phyloP scores from a whole-genome alignment of 2,797 vertebrate species.

The Pipistrellus pipistrellus region DNA sequence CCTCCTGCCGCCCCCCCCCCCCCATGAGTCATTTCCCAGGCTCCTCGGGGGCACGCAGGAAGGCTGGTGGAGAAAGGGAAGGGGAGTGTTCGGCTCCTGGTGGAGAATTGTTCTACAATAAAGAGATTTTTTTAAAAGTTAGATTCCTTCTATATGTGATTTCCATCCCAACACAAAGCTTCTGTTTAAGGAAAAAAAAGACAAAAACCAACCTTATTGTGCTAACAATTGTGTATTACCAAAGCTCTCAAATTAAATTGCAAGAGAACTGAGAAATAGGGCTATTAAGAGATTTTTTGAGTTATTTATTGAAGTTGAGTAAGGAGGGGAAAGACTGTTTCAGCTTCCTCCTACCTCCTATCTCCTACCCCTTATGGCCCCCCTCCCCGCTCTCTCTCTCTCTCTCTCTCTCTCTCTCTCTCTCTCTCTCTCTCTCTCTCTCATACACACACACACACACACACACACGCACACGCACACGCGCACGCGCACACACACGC shows the following conservation, averaged over 20 bases:
- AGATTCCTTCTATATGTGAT: constrained; percentile 52
- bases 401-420: too few relatives aligned
- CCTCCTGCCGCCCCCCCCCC: not conserved
- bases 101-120: constrained; percentile 59
- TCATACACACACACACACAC: not conserved
- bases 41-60: not conserved
- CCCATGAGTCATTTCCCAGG: constrained; percentile 36
- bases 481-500: too few relatives aligned
- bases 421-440: too few relatives aligned
- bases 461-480: too few relatives aligned
- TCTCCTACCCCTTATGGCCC: too few relatives aligned
- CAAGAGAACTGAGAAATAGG: constrained; percentile 55
- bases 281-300: constrained; percentile 50
- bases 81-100: constrained; percentile 3
- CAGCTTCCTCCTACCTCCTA: not conserved
- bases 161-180: constrained; percentile 63
- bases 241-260: constrained; percentile 67
- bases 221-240: constrained; percentile 53
- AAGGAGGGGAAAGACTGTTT: not conserved
- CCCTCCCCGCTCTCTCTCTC: too few relatives aligned
- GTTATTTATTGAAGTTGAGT: constrained; percentile 40
- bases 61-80: not conserved
- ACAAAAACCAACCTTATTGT: not conserved
- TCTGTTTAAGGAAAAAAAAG: constrained; percentile 43
- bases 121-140: not conserved